These are phyloP conservation scores for Athalia cordata DNA, from an alignment of 2,888 invertebrate species.

Conservation along the genomic window DNA sequence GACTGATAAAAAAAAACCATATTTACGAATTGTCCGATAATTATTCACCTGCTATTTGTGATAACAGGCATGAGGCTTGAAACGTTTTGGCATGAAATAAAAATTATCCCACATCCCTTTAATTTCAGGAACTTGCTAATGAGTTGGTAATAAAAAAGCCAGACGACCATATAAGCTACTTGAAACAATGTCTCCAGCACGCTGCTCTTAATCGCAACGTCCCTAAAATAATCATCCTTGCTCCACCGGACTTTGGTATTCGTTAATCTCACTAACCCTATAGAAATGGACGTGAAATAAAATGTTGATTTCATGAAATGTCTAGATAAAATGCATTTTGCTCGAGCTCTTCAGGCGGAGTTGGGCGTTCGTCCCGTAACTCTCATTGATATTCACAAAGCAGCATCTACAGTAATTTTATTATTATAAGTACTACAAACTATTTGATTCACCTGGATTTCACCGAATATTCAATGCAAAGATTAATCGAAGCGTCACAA, in stretches of 20 bases:
- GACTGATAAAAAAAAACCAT: slow-evolving; percentile 2
- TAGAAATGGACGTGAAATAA: neutral
- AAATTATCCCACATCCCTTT: neutral
- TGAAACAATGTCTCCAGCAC: slow-evolving; percentile 77
- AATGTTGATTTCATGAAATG: neutral
- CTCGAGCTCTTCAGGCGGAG: slow-evolving; percentile 55
- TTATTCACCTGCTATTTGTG: neutral
- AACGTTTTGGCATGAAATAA: neutral
- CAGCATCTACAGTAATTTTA: slow-evolving; percentile 26
- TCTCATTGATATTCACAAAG: slow-evolving; percentile 51
- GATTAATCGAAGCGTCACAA: too few species aligned
- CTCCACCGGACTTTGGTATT: slow-evolving; percentile 73
- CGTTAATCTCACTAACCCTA: slow-evolving; percentile 34
- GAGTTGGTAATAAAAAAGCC: slow-evolving; percentile 79
- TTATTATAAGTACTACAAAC: neutral
- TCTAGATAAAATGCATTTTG: slow-evolving; percentile 57
- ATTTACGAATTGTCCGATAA: neutral
- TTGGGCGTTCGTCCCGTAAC: slow-evolving; percentile 53
- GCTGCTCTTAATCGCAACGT: slow-evolving; percentile 75
- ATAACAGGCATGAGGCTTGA: neutral
- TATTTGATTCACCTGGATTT: neutral
- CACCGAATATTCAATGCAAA: too few species aligned
- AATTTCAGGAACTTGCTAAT: slow-evolving; percentile 76
- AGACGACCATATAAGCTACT: slow-evolving; percentile 79
- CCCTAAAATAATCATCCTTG: slow-evolving; percentile 76